Percentiles rank a stretch among this genome's conserved stretches.
phyloP scores from a whole-genome alignment of 2,113 vertebrate genomes.

The Setophaga petechia region DNA sequence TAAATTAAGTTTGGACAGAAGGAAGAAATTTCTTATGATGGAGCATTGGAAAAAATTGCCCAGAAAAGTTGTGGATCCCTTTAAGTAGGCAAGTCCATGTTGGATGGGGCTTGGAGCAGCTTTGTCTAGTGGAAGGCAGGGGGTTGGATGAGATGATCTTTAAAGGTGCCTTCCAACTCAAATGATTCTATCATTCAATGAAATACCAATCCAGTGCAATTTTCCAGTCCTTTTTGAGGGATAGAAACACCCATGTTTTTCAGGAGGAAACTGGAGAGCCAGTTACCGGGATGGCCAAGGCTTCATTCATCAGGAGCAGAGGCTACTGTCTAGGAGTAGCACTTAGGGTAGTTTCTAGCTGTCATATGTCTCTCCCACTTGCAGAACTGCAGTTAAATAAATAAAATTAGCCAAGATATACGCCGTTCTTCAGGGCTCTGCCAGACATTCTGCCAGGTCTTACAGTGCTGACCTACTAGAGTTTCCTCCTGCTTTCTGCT shows the following conservation, averaged over 20 bases:
- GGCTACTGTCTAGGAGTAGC: not conserved
- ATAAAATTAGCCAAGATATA: not conserved
- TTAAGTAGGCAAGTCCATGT: not conserved
- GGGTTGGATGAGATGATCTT: not conserved
- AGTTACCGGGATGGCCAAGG: not conserved
- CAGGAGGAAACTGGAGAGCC: not conserved
- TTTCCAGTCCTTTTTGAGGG: not conserved
- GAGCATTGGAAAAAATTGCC: not conserved
- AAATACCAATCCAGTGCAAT: not conserved
- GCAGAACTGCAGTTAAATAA: not conserved
- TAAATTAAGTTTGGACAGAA: not conserved
- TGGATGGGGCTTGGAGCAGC: not conserved
- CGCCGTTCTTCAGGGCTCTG: not conserved
- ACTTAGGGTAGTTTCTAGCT: not conserved
- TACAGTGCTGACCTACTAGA: not conserved
- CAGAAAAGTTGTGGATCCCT: accelerated
- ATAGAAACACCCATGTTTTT: not conserved
- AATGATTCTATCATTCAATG: not conserved
- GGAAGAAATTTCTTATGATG: not conserved
- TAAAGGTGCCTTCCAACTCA: not conserved
- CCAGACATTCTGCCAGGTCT: not conserved
- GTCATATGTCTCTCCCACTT: not conserved
- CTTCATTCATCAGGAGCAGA: not conserved
- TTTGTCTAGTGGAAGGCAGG: accelerated
- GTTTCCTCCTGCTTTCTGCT: not conserved